Conservation (phyloP, 92 coral and sea anemone species). For the Hydrozoanthus gracilis region DNA sequence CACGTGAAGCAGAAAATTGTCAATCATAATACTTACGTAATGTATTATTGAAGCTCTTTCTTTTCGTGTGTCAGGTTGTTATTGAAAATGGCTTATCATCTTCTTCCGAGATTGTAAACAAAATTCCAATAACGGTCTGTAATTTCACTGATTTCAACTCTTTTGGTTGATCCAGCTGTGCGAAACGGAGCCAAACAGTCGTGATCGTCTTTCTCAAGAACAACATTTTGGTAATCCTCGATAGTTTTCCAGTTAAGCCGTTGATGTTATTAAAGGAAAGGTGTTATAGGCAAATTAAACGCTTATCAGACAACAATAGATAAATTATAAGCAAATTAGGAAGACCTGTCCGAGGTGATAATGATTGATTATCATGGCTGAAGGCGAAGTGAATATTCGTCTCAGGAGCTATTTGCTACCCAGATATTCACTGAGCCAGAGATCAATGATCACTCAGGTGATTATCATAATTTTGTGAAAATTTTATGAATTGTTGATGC, state of each 20-base stretch:
- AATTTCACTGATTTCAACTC: not conserved
- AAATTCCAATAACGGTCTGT: conserved; percentile 9
- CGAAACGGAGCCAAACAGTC: conserved; percentile 1
- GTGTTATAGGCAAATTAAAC: not conserved
- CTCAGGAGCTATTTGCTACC: too few species aligned
- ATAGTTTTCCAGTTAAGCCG: not conserved
- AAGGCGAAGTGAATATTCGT: too few species aligned
- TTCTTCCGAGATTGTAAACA: conserved; percentile 8
- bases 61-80: conserved; percentile 22
- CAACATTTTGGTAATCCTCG: not conserved
- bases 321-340: too few species aligned
- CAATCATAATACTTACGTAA: not conserved
- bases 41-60: not conserved
- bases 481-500: too few species aligned
- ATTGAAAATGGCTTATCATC: not conserved
- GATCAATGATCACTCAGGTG: too few species aligned
- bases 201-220: not conserved
- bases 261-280: not conserved
- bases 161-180: not conserved
- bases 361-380: too few species aligned
- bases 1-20: not conserved
- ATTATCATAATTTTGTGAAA: too few species aligned
- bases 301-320: not conserved
- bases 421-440: too few species aligned
- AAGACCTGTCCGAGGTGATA: too few species aligned